Evolutionary conservation across 2,113 vertebrate species (phyloP), one percentile per base, ranked within the genome.

Genomic region (Antechinus flavipes): DNA sequence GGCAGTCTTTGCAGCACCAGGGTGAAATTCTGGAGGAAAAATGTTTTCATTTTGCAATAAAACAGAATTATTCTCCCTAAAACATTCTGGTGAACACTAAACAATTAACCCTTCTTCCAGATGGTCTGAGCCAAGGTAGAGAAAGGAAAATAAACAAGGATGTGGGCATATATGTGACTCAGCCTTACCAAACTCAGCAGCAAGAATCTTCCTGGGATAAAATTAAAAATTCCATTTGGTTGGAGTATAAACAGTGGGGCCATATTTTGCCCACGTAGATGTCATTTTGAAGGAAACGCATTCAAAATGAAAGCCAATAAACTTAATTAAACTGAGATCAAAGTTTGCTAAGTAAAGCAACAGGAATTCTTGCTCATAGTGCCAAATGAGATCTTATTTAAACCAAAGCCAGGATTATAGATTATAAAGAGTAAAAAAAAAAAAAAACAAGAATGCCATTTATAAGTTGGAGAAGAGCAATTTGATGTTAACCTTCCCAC

Each of bases 1-100:
- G 96, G 95, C 96, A 96, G 46, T 97, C 54, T 90, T 97, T 97
- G 96, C 96, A 93, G 91, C 19, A 93, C 22, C n/a, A 95, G 89
- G 96, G 93, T 89, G 91, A 98, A 25, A 42, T 94, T 97, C 46
- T n/a, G 35, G n/a, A 95, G 91, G 93, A 93, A 92, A 84, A 84
- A 84, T 84, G 68, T 84, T 84, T 84, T 84, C 68, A 42, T 84
- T 84, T 84, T 84, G n/a, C 56, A 94, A n/a, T 95, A 94, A 97
- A 93, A 2, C 90, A 0, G 95, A 94, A 95, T 58, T 95, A n/a
- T 96, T 96, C 95, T 95, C 93, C 93, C 26, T 96, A 93, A 97
- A 95, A 61, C 35, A 90, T 95, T 95, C 94, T 47, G 93, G n/a
- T 91, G 68, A 97, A 92, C 4, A 12, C 56, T 58, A 97, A 50